These are phyloP conservation scores for Oophaga sylvatica DNA, from an alignment of 2,797 vertebrate species.

Conservation along the genomic window DNA sequence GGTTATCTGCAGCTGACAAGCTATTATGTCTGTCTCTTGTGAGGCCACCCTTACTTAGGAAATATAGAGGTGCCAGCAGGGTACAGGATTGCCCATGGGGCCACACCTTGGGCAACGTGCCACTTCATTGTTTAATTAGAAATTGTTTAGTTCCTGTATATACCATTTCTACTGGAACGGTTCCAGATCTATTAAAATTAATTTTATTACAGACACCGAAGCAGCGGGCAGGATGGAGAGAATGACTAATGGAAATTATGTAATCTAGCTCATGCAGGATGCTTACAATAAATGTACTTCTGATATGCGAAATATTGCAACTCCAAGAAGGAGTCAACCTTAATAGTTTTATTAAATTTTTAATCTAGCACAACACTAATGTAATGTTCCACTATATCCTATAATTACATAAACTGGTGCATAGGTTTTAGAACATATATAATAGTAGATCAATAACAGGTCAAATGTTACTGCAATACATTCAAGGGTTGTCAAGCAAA, in stretches of 20 bases:
- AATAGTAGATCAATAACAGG: no score
- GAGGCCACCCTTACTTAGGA: conserved; percentile 26
- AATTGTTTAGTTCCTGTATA: conserved; percentile 37
- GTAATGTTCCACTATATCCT: neutral
- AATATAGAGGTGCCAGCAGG: neutral
- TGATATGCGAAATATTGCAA: conserved; percentile 37
- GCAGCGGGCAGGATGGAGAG: conserved; percentile 10
- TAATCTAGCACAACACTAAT: neutral
- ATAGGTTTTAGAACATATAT: no score
- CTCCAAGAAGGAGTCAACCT: conserved; percentile 2
- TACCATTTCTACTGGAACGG: neutral
- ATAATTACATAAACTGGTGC: neutral
- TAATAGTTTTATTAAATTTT: neutral
- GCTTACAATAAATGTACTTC: conserved; percentile 29
- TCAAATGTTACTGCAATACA: no score
- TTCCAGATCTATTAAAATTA: conserved; percentile 28
- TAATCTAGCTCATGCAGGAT: conserved; percentile 43
- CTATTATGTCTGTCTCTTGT: neutral
- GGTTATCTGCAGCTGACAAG: conserved; percentile 5
- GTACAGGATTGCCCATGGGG: conserved; percentile 30
- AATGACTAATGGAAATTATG: conserved; percentile 41
- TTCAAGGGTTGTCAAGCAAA: no score
- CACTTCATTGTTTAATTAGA: conserved; percentile 49
- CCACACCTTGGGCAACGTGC: conserved; percentile 50
- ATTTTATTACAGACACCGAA: conserved; percentile 25